These are phyloP conservation scores for Drosophila kikkawai DNA, from an alignment of 1,140 invertebrate genomes.

Conservation along the genomic window DNA sequence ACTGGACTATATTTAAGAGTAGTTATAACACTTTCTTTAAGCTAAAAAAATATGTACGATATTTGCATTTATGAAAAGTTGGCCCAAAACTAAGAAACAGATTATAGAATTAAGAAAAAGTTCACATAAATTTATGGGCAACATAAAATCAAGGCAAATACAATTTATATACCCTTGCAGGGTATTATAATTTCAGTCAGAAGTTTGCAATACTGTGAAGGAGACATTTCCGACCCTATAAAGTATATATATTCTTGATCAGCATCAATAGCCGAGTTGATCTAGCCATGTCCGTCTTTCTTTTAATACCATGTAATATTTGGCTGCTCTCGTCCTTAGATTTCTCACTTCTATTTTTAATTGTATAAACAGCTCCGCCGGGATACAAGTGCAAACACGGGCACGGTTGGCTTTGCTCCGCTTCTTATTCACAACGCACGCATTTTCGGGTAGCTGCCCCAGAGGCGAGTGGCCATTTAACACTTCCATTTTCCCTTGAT, in stretches of 20 bases:
- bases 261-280: not conserved
- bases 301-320: not conserved
- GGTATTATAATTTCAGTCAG: too few species aligned
- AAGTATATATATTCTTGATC: not conserved
- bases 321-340: not conserved
- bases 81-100: too few species aligned
- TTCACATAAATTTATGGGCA: too few species aligned
- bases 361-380: not conserved
- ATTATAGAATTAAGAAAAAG: too few species aligned
- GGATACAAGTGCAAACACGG: not conserved
- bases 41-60: too few species aligned
- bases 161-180: too few species aligned
- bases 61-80: too few species aligned
- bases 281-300: not conserved
- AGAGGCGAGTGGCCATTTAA: slow-evolving; percentile 45
- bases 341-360: not conserved
- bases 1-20: not conserved
- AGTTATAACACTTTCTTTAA: not conserved
- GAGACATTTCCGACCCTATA: too few species aligned
- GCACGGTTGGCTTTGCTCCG: slow-evolving; percentile 7
- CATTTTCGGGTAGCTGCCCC: slow-evolving; percentile 12
- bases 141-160: too few species aligned
- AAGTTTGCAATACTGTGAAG: too few species aligned
- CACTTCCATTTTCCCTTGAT: slow-evolving; percentile 47
- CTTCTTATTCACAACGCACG: slow-evolving; percentile 29